Conservation (phyloP, 1,140 invertebrate species). For the Apis laboriosa region DNA sequence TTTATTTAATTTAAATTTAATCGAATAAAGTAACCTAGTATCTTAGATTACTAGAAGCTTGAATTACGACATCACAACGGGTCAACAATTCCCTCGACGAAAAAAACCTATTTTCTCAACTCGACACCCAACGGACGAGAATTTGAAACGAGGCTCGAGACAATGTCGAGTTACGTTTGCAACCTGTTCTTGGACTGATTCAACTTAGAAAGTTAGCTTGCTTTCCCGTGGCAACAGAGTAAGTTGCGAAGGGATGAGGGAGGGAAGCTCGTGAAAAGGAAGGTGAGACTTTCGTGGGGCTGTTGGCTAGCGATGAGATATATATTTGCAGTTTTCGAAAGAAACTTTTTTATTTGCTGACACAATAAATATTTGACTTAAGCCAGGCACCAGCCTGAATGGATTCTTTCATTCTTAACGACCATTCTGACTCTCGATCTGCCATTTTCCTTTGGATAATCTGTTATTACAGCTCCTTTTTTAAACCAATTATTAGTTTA, state of each 20-base stretch:
- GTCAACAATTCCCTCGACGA: slow-evolving; percentile 31
- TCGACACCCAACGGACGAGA: slow-evolving; percentile 28
- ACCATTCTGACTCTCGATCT: slow-evolving; percentile 12
- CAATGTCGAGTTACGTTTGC: slow-evolving; percentile 45
- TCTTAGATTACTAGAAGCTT: neutral
- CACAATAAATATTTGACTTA: slow-evolving; percentile 66
- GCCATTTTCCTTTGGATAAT: slow-evolving; percentile 4
- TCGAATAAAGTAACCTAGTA: neutral
- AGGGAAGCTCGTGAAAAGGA: neutral
- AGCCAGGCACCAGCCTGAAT: slow-evolving; percentile 46
- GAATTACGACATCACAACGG: neutral
- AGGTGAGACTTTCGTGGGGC: neutral
- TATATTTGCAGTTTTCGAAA: slow-evolving; percentile 52
- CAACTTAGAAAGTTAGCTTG: slow-evolving; percentile 51
- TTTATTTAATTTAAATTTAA: neutral
- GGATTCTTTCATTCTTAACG: slow-evolving; percentile 71
- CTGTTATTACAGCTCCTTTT: slow-evolving; percentile 37
- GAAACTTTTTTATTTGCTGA: slow-evolving; percentile 66
- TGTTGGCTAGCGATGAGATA: slow-evolving; percentile 1
- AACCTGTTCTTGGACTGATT: slow-evolving; percentile 48
- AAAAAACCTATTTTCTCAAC: neutral
- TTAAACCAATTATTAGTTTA: slow-evolving; percentile 50
- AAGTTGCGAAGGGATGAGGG: neutral
- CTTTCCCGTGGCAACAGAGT: slow-evolving; percentile 11
- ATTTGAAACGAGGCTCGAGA: slow-evolving; percentile 39